Percentiles rank a stretch among this genome's conserved stretches.
phyloP scores from a whole-genome alignment of 92 coral and sea anemone genomes.

The Siderastrea siderea region DNA sequence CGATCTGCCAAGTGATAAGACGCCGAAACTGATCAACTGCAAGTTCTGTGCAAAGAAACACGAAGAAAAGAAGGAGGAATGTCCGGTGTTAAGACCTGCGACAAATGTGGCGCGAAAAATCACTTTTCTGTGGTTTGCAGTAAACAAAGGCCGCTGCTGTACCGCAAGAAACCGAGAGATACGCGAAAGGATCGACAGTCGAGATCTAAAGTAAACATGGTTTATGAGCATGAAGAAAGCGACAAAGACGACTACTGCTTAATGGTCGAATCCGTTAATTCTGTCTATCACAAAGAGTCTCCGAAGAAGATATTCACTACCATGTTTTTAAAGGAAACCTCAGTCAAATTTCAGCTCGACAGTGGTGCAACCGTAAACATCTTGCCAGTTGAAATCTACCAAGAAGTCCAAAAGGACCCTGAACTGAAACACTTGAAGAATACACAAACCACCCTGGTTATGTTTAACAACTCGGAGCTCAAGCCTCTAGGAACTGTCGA shows the following conservation, averaged over 20 bases:
- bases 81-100: slow-evolving; percentile 41
- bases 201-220: slow-evolving; percentile 2
- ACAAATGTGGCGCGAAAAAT: slow-evolving; percentile 32
- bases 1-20: not conserved
- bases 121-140: slow-evolving; percentile 12
- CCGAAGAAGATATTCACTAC: slow-evolving; percentile 52
- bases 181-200: not conserved
- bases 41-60: slow-evolving; percentile 36
- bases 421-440: not conserved
- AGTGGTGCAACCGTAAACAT: slow-evolving; percentile 33
- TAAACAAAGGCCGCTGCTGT: slow-evolving; percentile 4
- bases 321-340: slow-evolving; percentile 10
- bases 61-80: slow-evolving; percentile 24
- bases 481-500: slow-evolving; percentile 54
- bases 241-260: slow-evolving; percentile 40
- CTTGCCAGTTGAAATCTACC: slow-evolving; percentile 24
- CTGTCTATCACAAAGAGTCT: slow-evolving; percentile 24
- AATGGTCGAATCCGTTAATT: slow-evolving; percentile 33
- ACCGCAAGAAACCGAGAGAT: not conserved
- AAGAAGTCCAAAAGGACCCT: not conserved
- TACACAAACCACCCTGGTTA: not conserved
- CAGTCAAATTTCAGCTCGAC: slow-evolving; percentile 16
- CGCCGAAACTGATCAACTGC: slow-evolving; percentile 8
- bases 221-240: slow-evolving; percentile 5
- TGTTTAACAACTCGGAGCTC: slow-evolving; percentile 53